Evolutionary conservation across 2,113 vertebrate genomes (phyloP).

Genomic region (Apaloderma vittatum): DNA sequence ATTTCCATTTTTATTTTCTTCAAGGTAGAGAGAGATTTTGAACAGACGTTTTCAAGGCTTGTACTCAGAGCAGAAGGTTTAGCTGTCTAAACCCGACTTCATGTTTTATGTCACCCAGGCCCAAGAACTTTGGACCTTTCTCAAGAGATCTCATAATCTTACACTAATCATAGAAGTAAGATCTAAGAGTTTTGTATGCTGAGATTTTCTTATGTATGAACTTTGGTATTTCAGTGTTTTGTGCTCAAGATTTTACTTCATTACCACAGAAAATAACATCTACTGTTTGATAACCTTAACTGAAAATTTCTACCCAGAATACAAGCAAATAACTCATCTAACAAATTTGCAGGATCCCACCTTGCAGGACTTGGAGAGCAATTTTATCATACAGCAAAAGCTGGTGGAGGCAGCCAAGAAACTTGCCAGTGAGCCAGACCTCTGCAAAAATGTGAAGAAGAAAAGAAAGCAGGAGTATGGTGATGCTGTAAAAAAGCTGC

Average conservation of each 20-base stretch:
- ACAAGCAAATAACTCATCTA: neutral
- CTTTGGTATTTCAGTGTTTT: neutral
- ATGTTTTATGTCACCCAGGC: neutral
- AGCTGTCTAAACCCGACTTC: neutral
- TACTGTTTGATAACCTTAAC: neutral
- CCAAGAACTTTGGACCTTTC: neutral
- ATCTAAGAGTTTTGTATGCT: neutral
- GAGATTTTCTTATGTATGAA: neutral
- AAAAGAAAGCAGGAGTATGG: conserved; percentile 90
- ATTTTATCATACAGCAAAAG: conserved; percentile 93
- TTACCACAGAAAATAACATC: neutral
- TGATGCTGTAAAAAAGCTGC: conserved; percentile 89
- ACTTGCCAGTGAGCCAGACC: conserved; percentile 88
- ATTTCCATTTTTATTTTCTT: neutral
- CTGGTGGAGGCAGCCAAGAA: conserved; percentile 94
- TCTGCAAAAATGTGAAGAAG: conserved; percentile 93
- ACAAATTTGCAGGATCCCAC: conserved; percentile 84
- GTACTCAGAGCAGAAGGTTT: neutral
- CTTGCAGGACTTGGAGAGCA: conserved; percentile 92
- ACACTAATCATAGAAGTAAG: neutral
- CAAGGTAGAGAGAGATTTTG: neutral
- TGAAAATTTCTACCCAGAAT: neutral
- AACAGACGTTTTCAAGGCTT: neutral
- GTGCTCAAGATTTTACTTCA: neutral
- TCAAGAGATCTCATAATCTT: neutral